Conservation (phyloP, 2,888 invertebrate species). For the Podotricha telesiphe region DNA sequence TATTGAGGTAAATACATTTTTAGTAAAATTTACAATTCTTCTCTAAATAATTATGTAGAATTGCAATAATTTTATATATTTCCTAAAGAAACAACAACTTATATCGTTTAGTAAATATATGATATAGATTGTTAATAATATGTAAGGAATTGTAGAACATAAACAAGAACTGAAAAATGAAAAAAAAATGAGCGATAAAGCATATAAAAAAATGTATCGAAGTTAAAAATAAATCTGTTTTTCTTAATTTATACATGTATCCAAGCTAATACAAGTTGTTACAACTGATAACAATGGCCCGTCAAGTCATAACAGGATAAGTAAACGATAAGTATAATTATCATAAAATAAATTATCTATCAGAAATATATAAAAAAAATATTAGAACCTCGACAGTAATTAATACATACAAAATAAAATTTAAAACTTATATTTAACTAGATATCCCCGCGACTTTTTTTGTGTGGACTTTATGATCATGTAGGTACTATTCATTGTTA, state of each 20-base stretch:
- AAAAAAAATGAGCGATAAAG: constrained; percentile 10
- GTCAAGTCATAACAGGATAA: constrained; percentile 24
- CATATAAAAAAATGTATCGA: background rate
- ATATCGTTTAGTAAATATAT: background rate
- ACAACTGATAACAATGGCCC: constrained; percentile 15
- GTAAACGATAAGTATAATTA: constrained; percentile 12
- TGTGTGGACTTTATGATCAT: no score
- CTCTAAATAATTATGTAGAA: no score
- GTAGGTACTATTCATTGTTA: no score
- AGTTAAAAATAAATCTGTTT: constrained; percentile 23
- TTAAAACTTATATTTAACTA: no score
- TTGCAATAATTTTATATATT: no score
- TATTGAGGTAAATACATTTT: no score
- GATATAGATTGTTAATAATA: background rate
- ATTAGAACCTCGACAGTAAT: background rate
- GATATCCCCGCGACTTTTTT: no score
- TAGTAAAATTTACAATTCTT: no score
- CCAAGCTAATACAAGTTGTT: constrained; percentile 12
- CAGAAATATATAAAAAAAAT: constrained; percentile 6
- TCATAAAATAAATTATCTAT: constrained; percentile 19
- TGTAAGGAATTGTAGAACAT: background rate
- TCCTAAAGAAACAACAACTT: background rate
- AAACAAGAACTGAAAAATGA: constrained; percentile 8
- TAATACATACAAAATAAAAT: no score
- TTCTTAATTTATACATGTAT: constrained; percentile 18